Evolutionary conservation across 2,888 invertebrate species (phyloP).

Genomic region (Cotesia congregata): DNA sequence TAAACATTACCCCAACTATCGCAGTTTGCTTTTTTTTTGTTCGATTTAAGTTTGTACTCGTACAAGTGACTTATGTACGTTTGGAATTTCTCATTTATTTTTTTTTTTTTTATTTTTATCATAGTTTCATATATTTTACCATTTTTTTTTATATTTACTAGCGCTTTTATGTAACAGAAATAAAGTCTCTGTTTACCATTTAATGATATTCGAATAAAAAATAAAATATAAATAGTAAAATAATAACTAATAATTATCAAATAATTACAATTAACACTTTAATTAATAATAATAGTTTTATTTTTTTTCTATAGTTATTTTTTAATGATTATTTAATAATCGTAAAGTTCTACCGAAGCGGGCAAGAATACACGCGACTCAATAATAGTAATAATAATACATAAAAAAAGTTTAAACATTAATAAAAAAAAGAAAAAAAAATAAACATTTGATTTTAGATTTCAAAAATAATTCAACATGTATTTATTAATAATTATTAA

Average conservation of each 20-base stretch:
- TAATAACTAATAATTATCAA: conserved; percentile 18
- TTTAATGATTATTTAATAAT: background rate
- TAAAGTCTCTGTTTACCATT: conserved; percentile 27
- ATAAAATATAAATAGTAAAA: conserved; percentile 22
- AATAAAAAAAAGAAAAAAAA: background rate
- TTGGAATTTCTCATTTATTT: conserved; percentile 27
- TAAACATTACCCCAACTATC: conserved; percentile 46
- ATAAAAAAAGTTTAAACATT: background rate
- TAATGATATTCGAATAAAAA: conserved; percentile 6
- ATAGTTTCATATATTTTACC: background rate
- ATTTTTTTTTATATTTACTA: conserved; percentile 29
- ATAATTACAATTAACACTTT: conserved; percentile 7
- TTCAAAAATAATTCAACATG: conserved; percentile 51
- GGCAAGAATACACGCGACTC: conserved; percentile 22
- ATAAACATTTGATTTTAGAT: conserved; percentile 7
- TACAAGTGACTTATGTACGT: conserved; percentile 51
- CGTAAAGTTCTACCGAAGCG: conserved; percentile 11
- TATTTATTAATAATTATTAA: conserved; percentile 58
- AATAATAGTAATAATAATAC: background rate
- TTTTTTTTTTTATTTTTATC: conserved; percentile 26
- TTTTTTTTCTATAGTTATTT: background rate
- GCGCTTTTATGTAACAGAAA: conserved; percentile 48
- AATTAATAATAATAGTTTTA: background rate
- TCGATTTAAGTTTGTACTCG: conserved; percentile 58
- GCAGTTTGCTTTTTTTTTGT: conserved; percentile 48